Evolutionary conservation across 2,888 invertebrate genomes (phyloP).

Genomic region (Melieria crassipennis): DNA sequence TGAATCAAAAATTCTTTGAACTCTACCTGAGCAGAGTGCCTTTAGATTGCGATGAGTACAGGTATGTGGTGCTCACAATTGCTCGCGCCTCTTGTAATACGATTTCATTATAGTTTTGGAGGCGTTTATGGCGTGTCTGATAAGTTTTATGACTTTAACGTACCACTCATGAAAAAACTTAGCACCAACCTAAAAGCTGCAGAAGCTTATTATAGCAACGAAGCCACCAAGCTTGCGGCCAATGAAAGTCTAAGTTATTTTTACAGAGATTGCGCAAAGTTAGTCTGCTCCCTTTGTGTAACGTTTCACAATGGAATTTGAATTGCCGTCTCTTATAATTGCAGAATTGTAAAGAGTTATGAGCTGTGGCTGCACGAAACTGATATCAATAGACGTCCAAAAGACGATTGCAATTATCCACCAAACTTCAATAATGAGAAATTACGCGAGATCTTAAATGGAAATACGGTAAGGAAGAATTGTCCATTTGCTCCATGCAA

Average conservation of each 20-base stretch:
- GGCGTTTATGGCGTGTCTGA: conserved; percentile 72
- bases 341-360: conserved; percentile 73
- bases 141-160: conserved; percentile 78
- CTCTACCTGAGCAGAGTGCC: conserved; percentile 75
- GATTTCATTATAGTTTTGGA: conserved; percentile 43
- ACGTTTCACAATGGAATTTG: background rate
- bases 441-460: conserved; percentile 72
- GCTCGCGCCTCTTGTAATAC: background rate
- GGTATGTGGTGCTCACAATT: conserved; percentile 36
- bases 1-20: conserved; percentile 82
- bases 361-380: conserved; percentile 83
- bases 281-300: background rate
- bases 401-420: conserved; percentile 69
- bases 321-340: conserved; percentile 12
- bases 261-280: conserved; percentile 63
- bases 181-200: conserved; percentile 75
- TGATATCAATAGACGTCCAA: conserved; percentile 71
- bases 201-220: conserved; percentile 69
- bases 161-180: conserved; percentile 75
- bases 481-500: background rate
- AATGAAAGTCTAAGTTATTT: conserved; percentile 58
- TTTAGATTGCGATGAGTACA: conserved; percentile 54
- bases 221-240: conserved; percentile 65
- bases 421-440: conserved; percentile 77
- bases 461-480: conserved; percentile 66